A percentile compares a stretch with the other conserved stretches of the same genome.
phyloP scores from a whole-genome alignment of 2,113 vertebrate genomes.

The Mesocricetus auratus region DNA sequence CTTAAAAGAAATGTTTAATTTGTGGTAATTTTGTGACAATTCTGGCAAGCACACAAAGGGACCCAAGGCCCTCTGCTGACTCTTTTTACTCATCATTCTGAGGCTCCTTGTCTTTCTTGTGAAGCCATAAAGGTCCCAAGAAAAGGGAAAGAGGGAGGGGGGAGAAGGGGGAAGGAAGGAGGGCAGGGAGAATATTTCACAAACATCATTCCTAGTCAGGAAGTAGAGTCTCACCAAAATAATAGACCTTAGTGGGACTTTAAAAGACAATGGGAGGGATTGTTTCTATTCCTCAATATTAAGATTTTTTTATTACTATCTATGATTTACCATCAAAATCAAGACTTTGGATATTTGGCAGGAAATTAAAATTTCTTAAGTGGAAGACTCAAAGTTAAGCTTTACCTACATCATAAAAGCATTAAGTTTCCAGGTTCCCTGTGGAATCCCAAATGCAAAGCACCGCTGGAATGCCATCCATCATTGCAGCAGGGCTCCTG shows the following conservation, averaged over 20 bases:
- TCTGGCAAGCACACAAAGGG: not conserved
- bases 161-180: no score
- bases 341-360: not conserved
- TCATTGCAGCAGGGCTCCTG: not conserved
- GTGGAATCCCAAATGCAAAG: not conserved
- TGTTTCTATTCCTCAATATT: slow-evolving; percentile 31
- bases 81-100: not conserved
- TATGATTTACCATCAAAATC: slow-evolving; percentile 16
- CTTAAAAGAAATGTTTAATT: not conserved
- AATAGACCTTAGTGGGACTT: not conserved
- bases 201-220: not conserved
- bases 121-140: not conserved
- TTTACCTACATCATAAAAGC: not conserved
- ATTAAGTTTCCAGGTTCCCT: not conserved
- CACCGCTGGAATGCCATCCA: not conserved
- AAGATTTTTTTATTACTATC: not conserved
- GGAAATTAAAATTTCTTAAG: slow-evolving; percentile 53
- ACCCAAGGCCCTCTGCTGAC: not conserved
- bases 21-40: not conserved
- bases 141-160: not conserved
- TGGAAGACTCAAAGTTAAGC: slow-evolving; percentile 21
- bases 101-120: not conserved
- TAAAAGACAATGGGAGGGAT: slow-evolving; percentile 30
- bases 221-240: slow-evolving; percentile 22
- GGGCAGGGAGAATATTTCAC: not conserved